Evolutionary conservation across 2,113 vertebrate genomes (phyloP), one percentile per base, ranked within the genome.

Genomic region (Thomomys bottae): DNA sequence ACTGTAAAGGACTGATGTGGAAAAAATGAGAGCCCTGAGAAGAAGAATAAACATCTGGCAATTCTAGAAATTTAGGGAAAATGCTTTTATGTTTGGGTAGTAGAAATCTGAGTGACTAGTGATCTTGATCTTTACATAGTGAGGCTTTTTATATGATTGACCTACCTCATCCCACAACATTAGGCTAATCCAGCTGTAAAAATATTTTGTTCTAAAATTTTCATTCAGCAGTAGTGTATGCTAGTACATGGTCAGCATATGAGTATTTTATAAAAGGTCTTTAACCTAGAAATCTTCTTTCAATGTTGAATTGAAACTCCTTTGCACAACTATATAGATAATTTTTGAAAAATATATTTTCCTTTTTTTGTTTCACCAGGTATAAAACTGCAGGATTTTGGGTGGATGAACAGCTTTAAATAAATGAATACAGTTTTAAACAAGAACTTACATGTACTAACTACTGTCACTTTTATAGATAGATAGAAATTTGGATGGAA

Each of bases 381-480:
- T 40, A 79, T 77, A 86, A 90, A 82, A 90, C 30, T 72, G 6
- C 7, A 67, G 66, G 79, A 86, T 54, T 93, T 80, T 34, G 32
- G 67, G 63, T n/a, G 75, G 75, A 87, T 66, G 2, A 92, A 70
- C 20, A 34, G 14, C 12, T 93, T 87, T 61, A 86, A 93, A 94
- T 84, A 68, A 91, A 61, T 73, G 61, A 95, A 18, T 59, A 66
- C 92, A 89, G 85, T 40, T 87, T 85, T 87, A 84, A 63, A 49
- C 68, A 70, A 93, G 49, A 85, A 57, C 17, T 92, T 42, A 75
- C 34, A 59, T 6, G 26, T 36, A 49, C 78, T 79, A 64, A 49
- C 78, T 79, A 64, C 75, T 40, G 73, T 26, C 40, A 85, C 17
- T 38, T n/a, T 80, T 89, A 40, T 79, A 12, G n/a, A n/a, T 45